Evolutionary conservation across 2,888 invertebrate species (phyloP), one percentile per base, ranked within the genome.

Genomic region (Xestobium rufovillosum): DNA sequence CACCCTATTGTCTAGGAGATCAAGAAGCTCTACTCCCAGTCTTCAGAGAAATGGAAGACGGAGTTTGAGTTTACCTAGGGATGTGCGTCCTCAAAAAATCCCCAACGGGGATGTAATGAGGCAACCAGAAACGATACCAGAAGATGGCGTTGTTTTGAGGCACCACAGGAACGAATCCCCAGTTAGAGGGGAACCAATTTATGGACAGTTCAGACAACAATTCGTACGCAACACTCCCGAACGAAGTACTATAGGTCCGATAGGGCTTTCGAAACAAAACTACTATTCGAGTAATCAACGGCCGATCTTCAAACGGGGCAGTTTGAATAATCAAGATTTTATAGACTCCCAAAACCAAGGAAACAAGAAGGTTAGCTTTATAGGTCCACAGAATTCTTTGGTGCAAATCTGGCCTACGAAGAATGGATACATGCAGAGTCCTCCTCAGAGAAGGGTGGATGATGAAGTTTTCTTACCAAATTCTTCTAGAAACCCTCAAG

Each of bases 251-350:
- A 43, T 55, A 12, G 52, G 51, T 31, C 35, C 44, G 4, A 37
- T 39, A 42, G 35, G 19, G 48, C 3, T 40, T 33, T 43, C 34
- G 13, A 35, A 33, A 23, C 41, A 46, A 4, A 36, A 39, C 8
- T 39, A 39, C 25, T 40, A 38, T 19, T 49, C 48, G 26, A 50
- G 47, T 34, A 34, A 52, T 0, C 54, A 59, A 23, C 47, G 56
- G 4, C 72, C 73, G 2, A 73, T 73, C 38, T 72, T 73, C 36
- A 68, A 67, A 51, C 50, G 72, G n/a, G 70, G 73, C 2, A 73
- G 72, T 47, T 55, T 73, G 27, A 60, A 65, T 3, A 56, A 38
- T 38, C n/a, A 51, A 52, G 36, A 36, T 39, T 4, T 38, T 36
- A 44, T 56, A 3, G 67, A 69, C 3, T 60, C 63, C 30, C 60